Evolutionary conservation across 2,797 vertebrate species (phyloP).

Genomic region (Bovichtus variegatus): DNA sequence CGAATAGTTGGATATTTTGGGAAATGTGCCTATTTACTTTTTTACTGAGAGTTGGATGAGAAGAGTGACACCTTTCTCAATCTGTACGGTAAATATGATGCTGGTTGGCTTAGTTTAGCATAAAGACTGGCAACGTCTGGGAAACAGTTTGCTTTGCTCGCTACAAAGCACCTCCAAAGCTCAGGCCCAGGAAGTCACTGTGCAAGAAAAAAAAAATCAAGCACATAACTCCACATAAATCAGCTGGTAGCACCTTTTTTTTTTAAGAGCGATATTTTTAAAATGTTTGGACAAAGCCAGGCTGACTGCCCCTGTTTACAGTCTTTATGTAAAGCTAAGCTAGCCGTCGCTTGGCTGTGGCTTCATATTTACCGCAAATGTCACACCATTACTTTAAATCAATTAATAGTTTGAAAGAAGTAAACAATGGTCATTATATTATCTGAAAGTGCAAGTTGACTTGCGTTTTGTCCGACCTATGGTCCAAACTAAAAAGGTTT

Average conservation of each 20-base stretch:
- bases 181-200: no score
- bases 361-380: background rate
- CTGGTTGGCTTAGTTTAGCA: background rate
- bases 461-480: background rate
- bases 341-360: background rate
- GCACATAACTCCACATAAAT: no score
- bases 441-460: background rate
- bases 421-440: background rate
- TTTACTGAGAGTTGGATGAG: background rate
- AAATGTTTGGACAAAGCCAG: background rate
- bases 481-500: background rate
- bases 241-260: no score
- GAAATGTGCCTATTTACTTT: background rate
- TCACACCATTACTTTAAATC: background rate
- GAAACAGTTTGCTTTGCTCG: no score
- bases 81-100: background rate
- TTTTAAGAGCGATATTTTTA: background rate
- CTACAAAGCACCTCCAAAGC: background rate
- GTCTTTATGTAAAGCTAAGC: no score
- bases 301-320: background rate
- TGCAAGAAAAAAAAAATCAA: no score
- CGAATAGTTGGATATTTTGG: background rate
- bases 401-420: no score
- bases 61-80: background rate
- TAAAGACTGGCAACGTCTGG: background rate